Conservation (phyloP, 2,113 vertebrate species). For the Megatriorchis doriae region DNA sequence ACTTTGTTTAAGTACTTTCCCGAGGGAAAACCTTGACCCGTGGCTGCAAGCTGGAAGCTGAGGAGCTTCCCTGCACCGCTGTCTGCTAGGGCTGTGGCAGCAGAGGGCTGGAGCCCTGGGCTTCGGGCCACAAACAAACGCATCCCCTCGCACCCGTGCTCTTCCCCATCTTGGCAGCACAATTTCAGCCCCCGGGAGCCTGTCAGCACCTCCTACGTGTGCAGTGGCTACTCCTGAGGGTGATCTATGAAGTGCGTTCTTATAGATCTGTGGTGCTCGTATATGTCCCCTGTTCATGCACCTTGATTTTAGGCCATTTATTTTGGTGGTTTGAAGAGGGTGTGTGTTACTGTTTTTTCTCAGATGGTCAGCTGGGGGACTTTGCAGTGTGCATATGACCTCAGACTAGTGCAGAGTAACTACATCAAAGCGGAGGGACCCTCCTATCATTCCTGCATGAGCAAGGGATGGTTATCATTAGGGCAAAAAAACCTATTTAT, state of each 20-base stretch:
- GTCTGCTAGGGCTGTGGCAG: not conserved
- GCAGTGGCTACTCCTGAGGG: not conserved
- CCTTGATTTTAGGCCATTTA: not conserved
- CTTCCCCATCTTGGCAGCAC: not conserved
- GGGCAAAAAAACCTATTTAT: accelerated
- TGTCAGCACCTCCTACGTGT: not conserved
- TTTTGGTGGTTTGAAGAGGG: not conserved
- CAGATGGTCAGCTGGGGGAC: not conserved
- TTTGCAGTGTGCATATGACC: not conserved
- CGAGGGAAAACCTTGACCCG: not conserved
- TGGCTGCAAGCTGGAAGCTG: not conserved
- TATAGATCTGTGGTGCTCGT: accelerated
- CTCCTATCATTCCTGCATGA: not conserved
- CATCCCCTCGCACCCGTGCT: accelerated
- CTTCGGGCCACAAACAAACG: not conserved
- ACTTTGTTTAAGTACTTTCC: not conserved
- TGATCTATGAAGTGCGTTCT: not conserved
- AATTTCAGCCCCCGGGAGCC: not conserved
- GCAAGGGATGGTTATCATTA: not conserved
- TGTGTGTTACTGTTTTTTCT: not conserved
- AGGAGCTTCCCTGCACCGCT: not conserved
- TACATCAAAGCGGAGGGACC: not conserved
- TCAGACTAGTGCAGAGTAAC: not conserved
- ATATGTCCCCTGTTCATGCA: not conserved
- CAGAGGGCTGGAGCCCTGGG: not conserved